Conservation (phyloP, 2,113 vertebrate genomes). For the Antigone vipio region DNA sequence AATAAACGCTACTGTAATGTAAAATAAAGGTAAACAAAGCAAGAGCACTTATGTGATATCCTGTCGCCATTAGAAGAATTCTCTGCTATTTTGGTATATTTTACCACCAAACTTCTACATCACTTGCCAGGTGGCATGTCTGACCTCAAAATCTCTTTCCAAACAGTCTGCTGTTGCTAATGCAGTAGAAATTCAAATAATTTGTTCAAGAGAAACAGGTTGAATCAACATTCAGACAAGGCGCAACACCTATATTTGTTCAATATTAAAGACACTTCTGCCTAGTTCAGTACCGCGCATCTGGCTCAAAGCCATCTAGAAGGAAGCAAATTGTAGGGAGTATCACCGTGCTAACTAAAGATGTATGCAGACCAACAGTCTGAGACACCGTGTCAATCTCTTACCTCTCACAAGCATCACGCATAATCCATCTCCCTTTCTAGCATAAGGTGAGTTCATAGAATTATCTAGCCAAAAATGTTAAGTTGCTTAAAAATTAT, state of each 20-base stretch:
- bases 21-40: background rate
- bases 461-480: background rate
- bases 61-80: background rate
- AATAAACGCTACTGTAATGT: background rate
- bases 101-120: background rate
- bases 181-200: background rate
- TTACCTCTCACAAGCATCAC: background rate
- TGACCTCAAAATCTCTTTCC: constrained; percentile 29
- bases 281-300: background rate
- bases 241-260: constrained; percentile 10
- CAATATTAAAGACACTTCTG: background rate
- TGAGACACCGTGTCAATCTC: background rate
- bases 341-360: background rate
- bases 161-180: constrained; percentile 4
- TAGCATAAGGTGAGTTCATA: background rate
- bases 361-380: background rate
- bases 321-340: background rate
- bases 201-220: background rate
- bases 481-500: background rate
- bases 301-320: background rate
- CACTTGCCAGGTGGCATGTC: background rate
- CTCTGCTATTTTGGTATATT: background rate
- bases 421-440: background rate
- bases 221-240: background rate
- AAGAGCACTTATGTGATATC: background rate